Base-by-base conservation (phyloP, 2,113 vertebrate species). In the Toxostoma redivivum region DNA sequence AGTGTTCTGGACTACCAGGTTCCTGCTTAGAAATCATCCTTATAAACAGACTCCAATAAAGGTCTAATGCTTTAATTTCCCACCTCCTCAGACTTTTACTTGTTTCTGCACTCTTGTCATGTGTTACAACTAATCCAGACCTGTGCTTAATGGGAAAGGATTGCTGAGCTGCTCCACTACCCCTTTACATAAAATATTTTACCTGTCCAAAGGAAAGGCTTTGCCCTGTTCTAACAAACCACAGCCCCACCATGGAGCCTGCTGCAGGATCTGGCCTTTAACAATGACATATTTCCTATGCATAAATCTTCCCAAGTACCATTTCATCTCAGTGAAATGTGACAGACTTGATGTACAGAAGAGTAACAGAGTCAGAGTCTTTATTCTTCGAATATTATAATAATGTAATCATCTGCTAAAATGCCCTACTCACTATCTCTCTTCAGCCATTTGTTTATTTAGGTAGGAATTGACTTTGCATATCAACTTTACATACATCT, bases 361-460 rank as follows among this genome's bases (percentile, higher is more conserved):
- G 38, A 25, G 24, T 33, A 84, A 91, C 1, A 0, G 64, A 84
- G 24, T 73, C 64, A 45, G 19, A 70, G 24, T 21, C 56, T 78
- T 90, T 77, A 71, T 81, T 74, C 44, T 81, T 90, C 19, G 10
- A 80, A 31, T 60, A 77, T 67, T 77, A 35, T 33, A 81, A 71
- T 50, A 84, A 56, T 8, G 30, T 57, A 95, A 92, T 86, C 28
- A 86, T 33, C 51, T 76, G 45, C 35, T 66, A 42, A 94, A 93
- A 79, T 47, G 70, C 65, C 45, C 69, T 38, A n/a, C 66, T 92
- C 44, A n/a, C 65, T 58, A 35, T 16, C 47, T 83, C 78, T 54
- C 37, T n/a, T 40, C 38, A 88, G 38, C 15, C 67, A 61, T 76
- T 88, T 92, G 69, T 96, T 96, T 94, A 58, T 95, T 92, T 88